Evolutionary conservation across 2,888 invertebrate species (phyloP), one percentile per base, ranked within the genome.

Genomic region (Melinaea menophilus): DNA sequence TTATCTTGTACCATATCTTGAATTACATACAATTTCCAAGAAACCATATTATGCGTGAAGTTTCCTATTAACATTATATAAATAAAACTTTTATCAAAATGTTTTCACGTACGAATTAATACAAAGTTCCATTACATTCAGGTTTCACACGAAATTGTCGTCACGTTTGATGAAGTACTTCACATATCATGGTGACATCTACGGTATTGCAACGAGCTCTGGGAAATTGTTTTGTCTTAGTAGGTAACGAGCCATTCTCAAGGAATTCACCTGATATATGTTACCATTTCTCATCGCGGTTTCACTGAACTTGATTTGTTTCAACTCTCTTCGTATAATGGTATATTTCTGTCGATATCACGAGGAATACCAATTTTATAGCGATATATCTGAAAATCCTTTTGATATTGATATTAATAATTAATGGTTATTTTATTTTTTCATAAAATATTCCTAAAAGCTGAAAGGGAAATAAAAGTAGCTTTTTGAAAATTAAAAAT

Each of bases 111-210:
- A 22, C 1, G 22, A n/a, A n/a, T n/a, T n/a, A n/a, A n/a, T 7
- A 51, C 11, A 22, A 31, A 5, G 31, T 31, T 22, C 22, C 9
- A 12, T 22, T 31, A 47, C 22, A 59, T 56, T 58, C 56, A 35
- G 56, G 62, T 59, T 69, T 65, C 63, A 65, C 62, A 64, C 58
- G 57, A 68, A 69, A 70, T 70, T 68, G 68, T 66, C 67, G 64
- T 65, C 65, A 51, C 64, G 56, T 69, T 73, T 82, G 82, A 83
- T 80, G 76, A 79, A 84, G 79, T 76, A 74, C 73, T 76, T 76
- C 79, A 82, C 83, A 85, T 82, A 82, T 86, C 84, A 84, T 78
- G 71, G 78, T 78, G 84, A 84, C 85, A 76, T 80, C 74, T 75
- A 70, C 81, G 79, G 83, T 86, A 86, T 86, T 85, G 84, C 84